Percentiles rank a stretch among this genome's conserved stretches.
These are phyloP conservation scores for Eugnorisma glareosa DNA, from an alignment of 2,888 invertebrate species.

Conservation along the genomic window DNA sequence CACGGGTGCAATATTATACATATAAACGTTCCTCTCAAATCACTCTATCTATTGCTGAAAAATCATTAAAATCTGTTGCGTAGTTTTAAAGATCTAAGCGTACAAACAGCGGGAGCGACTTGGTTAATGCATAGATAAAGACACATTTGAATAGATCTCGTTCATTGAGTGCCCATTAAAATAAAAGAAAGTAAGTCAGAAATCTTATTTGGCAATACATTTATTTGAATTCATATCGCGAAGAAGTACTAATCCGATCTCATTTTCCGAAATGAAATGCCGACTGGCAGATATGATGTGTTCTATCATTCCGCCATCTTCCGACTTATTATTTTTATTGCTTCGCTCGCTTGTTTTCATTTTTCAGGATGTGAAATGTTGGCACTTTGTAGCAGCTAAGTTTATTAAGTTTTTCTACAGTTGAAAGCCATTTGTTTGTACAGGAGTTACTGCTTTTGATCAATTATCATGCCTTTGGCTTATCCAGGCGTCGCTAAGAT, in stretches of 20 bases:
- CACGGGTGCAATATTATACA: too few relatives aligned
- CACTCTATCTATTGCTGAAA: too few relatives aligned
- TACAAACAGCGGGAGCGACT: too few relatives aligned
- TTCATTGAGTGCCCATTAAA: background rate
- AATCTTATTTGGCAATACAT: background rate
- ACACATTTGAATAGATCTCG: background rate
- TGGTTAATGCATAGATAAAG: too few relatives aligned
- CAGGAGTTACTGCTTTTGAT: background rate
- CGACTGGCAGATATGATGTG: slow-evolving; percentile 34
- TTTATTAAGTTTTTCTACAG: background rate
- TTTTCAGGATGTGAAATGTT: background rate
- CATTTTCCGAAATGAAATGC: slow-evolving; percentile 29
- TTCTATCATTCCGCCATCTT: slow-evolving; percentile 49
- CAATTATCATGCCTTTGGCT: background rate
- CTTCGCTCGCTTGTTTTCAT: slow-evolving; percentile 29
- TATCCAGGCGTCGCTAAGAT: background rate
- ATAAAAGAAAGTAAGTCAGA: background rate
- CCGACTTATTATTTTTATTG: slow-evolving; percentile 28
- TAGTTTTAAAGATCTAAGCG: too few relatives aligned
- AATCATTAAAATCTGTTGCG: too few relatives aligned
- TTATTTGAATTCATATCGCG: background rate
- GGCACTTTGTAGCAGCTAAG: background rate
- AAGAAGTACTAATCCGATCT: slow-evolving; percentile 19
- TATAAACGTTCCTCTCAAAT: too few relatives aligned
- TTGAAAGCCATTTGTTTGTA: background rate